Conservation (phyloP, 2,888 invertebrate genomes). For the Steinernema scapterisci region DNA sequence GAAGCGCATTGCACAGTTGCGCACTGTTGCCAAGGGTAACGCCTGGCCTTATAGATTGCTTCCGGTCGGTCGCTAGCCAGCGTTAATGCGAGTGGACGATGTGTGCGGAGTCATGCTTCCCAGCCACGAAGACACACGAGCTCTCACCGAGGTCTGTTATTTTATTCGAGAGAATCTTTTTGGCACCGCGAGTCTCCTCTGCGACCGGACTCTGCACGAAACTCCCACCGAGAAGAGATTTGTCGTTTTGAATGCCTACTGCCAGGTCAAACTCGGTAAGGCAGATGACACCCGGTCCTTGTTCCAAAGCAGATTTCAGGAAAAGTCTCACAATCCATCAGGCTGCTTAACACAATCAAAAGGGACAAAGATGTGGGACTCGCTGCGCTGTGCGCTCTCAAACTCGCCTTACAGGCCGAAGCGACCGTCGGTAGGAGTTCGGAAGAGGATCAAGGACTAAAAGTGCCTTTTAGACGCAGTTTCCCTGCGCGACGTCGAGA, state of each 20-base stretch:
- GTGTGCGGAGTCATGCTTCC: conserved; percentile 30
- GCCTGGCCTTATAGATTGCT: neutral
- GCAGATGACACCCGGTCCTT: too few relatives aligned
- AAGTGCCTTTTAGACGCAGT: conserved; percentile 42
- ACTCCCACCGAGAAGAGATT: conserved; percentile 37
- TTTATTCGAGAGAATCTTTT: conserved; percentile 46
- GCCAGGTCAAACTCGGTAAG: conserved; percentile 46
- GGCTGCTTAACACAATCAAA: conserved; percentile 45
- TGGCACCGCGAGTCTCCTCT: conserved; percentile 43
- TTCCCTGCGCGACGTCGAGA: conserved; percentile 41
- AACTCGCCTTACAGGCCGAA: conserved; percentile 45
- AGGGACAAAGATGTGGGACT: conserved; percentile 44
- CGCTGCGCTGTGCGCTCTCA: conserved; percentile 39
- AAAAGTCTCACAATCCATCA: conserved; percentile 56
- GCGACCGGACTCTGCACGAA: conserved; percentile 45
- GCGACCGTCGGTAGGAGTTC: conserved; percentile 38
- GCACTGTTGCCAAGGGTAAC: conserved; percentile 18
- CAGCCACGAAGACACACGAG: conserved; percentile 6
- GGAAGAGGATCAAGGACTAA: neutral
- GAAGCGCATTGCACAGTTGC: neutral
- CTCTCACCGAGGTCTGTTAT: conserved; percentile 13
- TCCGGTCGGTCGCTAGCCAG: conserved; percentile 15
- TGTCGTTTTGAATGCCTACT: conserved; percentile 47
- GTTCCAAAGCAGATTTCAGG: conserved; percentile 39
- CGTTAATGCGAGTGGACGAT: conserved; percentile 11